Base-by-base conservation (phyloP, 2,888 invertebrate genomes). In the Dysmachus trigonus region DNA sequence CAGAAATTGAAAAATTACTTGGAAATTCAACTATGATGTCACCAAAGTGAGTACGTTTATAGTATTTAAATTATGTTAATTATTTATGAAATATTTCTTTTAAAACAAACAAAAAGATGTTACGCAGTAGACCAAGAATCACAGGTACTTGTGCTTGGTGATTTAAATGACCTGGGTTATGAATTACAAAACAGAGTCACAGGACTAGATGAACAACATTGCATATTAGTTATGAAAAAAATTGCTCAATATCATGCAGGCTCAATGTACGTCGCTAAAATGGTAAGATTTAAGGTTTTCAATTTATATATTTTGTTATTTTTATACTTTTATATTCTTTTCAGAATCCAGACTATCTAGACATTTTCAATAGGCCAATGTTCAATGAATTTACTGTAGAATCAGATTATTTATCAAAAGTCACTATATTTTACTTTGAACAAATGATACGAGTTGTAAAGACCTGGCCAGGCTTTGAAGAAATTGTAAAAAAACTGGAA, bases 181-280 rank as follows among this genome's bases (percentile, higher is more conserved):
- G 90, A 91, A 72, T 93, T 94, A 93, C 92, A 92, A 1, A 92
- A 93, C 53, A 91, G 94, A 30, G 92, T 93, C 87, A 87, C 89
- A 35, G 94, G 94, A n/a, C 90, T 94, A n/a, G 93, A 94, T 90
- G 90, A 93, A 87, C 88, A 90, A 0, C 94, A 94, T 88, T 91
- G 92, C 82, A 89, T 91, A n/a, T 77, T 93, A 72, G 93, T 93
- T 1, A 89, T 94, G 83, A 91, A 92, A 86, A 93, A 93, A 87
- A 89, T 94, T 87, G 94, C 93, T 1, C 92, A 91, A 87, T 93
- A 93, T 88, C 94, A 94, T 89, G 94, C 93, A 0, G 90, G 92
- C 6, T 94, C 94, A 0, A 92, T 94, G 83, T 92, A 92, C 47
- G 88, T 93, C 76, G 92, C 91, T 33, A 91, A 93, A 89, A 92